Evolutionary conservation across 2,888 invertebrate genomes (phyloP).

Genomic region (Neoaliturus tenellus): DNA sequence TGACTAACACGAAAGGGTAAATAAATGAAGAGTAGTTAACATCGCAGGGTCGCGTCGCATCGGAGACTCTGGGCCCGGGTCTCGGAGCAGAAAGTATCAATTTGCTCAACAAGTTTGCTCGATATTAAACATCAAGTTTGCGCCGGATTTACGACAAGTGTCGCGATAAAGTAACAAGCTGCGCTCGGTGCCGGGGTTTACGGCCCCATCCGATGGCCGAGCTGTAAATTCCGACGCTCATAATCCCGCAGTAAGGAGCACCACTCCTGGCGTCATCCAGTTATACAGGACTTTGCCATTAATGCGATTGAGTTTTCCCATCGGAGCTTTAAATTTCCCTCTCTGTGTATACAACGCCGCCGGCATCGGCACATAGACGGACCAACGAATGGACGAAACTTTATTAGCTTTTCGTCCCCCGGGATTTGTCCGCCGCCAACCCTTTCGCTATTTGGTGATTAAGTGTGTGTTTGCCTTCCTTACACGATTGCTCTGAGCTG

Average conservation of each 20-base stretch:
- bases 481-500: neutral
- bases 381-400: neutral
- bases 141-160: slow-evolving; percentile 25
- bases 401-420: slow-evolving; percentile 8
- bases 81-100: slow-evolving; percentile 5
- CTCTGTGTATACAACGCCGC: neutral
- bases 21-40: too few species aligned
- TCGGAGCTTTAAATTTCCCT: slow-evolving; percentile 19
- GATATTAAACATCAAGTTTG: slow-evolving; percentile 22
- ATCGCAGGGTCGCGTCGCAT: too few species aligned
- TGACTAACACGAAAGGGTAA: too few species aligned
- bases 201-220: slow-evolving; percentile 7
- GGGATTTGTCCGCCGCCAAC: slow-evolving; percentile 15
- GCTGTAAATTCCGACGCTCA: slow-evolving; percentile 4
- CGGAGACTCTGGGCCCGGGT: too few species aligned
- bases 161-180: slow-evolving; percentile 25
- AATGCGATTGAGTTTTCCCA: slow-evolving; percentile 42
- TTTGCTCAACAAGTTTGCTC: slow-evolving; percentile 26
- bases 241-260: neutral
- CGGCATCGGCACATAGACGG: neutral
- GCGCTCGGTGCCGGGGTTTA: neutral
- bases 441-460: slow-evolving; percentile 24
- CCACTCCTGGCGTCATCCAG: neutral
- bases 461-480: slow-evolving; percentile 18
- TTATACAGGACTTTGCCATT: slow-evolving; percentile 25